Evolutionary conservation across 2,113 vertebrate species (phyloP).

Genomic region (Corvus moneduloides): DNA sequence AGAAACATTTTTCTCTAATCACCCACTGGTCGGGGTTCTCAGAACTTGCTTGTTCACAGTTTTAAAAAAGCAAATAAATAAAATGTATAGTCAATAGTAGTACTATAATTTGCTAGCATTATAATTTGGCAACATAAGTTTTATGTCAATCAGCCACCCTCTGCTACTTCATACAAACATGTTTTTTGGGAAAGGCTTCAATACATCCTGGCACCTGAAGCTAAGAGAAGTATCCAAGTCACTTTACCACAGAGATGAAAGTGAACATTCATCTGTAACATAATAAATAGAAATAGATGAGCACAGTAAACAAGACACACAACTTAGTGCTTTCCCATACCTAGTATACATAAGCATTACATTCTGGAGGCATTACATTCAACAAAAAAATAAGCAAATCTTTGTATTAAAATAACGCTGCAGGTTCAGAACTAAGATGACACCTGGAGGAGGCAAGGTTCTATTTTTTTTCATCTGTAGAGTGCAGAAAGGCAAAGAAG

Average conservation of each 20-base stretch:
- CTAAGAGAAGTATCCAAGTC: constrained; percentile 8
- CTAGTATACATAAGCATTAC: neutral
- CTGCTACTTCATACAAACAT: neutral
- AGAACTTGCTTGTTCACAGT: neutral
- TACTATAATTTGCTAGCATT: neutral
- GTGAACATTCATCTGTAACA: neutral
- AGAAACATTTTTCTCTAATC: neutral
- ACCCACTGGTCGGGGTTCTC: neutral
- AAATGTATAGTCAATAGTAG: neutral
- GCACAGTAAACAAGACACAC: neutral
- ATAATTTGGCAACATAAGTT: neutral
- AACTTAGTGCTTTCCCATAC: neutral
- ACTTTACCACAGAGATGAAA: constrained; percentile 29
- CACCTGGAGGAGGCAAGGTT: neutral
- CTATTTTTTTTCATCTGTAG: neutral
- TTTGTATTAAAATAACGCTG: neutral
- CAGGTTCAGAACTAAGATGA: neutral
- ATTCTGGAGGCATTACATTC: neutral
- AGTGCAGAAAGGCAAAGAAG: neutral
- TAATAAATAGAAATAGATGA: constrained; percentile 17
- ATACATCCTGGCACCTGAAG: neutral
- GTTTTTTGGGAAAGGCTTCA: neutral
- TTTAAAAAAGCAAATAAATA: neutral
- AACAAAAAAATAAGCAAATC: neutral
- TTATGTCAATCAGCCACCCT: constrained; percentile 2